Evolutionary conservation across 2,888 invertebrate species (phyloP).

Genomic region (Dolichopus griseipennis): DNA sequence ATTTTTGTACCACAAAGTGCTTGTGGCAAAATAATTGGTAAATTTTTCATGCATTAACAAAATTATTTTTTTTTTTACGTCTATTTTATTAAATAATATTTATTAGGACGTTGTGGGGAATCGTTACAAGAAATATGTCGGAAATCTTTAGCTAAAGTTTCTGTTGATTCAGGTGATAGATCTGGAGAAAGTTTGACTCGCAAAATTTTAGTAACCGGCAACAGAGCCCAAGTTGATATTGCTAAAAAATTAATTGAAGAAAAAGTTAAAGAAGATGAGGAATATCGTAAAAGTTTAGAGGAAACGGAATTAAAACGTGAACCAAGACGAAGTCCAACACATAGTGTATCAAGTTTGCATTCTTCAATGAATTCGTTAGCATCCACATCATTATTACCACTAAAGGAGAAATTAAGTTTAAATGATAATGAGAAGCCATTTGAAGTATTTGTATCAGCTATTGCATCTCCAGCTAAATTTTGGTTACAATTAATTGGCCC

Average conservation of each 20-base stretch:
- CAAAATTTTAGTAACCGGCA: slow-evolving; percentile 52
- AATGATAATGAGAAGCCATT: slow-evolving; percentile 47
- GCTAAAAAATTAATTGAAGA: slow-evolving; percentile 66
- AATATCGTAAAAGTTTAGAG: slow-evolving; percentile 44
- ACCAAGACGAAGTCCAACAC: slow-evolving; percentile 44
- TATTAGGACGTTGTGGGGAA: slow-evolving; percentile 58
- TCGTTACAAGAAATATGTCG: slow-evolving; percentile 62
- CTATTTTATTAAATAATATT: neutral
- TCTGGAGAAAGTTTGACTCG: slow-evolving; percentile 30
- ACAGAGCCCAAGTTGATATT: slow-evolving; percentile 61
- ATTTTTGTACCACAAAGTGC: slow-evolving; percentile 58
- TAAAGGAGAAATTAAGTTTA: slow-evolving; percentile 37
- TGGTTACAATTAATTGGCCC: slow-evolving; percentile 80
- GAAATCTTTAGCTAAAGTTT: slow-evolving; percentile 63
- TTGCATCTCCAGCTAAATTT: slow-evolving; percentile 69
- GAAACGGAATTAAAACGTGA: slow-evolving; percentile 44
- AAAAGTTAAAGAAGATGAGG: slow-evolving; percentile 52
- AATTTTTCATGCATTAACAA: neutral
- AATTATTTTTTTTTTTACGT: too few species aligned
- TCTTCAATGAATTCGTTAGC: slow-evolving; percentile 40
- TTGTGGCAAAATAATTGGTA: slow-evolving; percentile 64
- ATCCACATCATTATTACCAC: slow-evolving; percentile 31
- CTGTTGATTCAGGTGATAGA: slow-evolving; percentile 46
- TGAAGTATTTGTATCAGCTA: slow-evolving; percentile 80
- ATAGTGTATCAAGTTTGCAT: slow-evolving; percentile 38